These are phyloP conservation scores for Palythoa heliodiscus DNA, from an alignment of 92 coral and sea anemone species.

Conservation along the genomic window DNA sequence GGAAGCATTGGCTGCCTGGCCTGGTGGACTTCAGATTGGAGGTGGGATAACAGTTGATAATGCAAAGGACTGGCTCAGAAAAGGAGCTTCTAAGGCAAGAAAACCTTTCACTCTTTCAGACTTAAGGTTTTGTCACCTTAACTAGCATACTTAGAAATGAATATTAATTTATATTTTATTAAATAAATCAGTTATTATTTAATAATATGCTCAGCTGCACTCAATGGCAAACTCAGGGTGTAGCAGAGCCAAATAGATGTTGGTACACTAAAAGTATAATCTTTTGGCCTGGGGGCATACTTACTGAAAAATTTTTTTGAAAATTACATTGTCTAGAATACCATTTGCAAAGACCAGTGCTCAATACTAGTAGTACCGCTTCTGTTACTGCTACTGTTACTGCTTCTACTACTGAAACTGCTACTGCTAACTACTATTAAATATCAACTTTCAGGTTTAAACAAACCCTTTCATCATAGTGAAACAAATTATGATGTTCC, in stretches of 20 bases:
- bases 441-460: not conserved
- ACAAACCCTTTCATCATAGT: not conserved
- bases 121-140: not conserved
- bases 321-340: too few relatives aligned
- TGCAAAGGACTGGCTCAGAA: conserved; percentile 54
- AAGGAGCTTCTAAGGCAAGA: conserved; percentile 56
- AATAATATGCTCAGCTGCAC: not conserved
- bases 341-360: too few relatives aligned
- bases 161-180: too few relatives aligned
- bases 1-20: conserved; percentile 66
- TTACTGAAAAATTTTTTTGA: too few relatives aligned
- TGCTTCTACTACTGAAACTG: not conserved
- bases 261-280: too few relatives aligned
- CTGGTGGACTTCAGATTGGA: conserved; percentile 63
- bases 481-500: not conserved
- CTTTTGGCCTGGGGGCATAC: too few relatives aligned
- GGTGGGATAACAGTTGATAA: conserved; percentile 53
- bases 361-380: too few relatives aligned
- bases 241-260: too few relatives aligned
- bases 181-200: too few relatives aligned
- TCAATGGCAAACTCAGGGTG: too few relatives aligned
- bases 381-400: too few relatives aligned
- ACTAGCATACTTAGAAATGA: not conserved
- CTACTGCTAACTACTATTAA: not conserved
- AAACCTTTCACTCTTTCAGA: not conserved